Evolutionary conservation across 1,140 invertebrate genomes (phyloP), one percentile per base, ranked within the genome.

Genomic region (Calosoma granatense): DNA sequence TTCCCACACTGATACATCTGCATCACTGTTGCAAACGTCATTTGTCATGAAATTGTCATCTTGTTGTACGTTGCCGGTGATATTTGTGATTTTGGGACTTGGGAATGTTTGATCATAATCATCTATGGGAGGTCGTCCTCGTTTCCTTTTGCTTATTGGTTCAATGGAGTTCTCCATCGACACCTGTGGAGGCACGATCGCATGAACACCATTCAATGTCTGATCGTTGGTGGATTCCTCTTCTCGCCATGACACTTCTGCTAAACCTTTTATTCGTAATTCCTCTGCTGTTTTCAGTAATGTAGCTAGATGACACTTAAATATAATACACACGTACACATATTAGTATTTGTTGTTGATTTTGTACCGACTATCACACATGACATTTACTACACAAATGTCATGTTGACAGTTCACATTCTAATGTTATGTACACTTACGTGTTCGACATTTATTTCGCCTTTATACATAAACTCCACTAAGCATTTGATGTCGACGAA

Each of bases 381-480:
- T 41, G 43, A 41, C 39, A 57, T 23, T n/a, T n/a, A n/a, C n/a
- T n/a, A n/a, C 6, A 36, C 26, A 36, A 36, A 36, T 36, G 41
- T 12, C 4, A 11, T 47, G 41, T 47, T 12, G 17, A 12, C 41
- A 56, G 43, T 51, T 14, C 26, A 36, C 6, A 36, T 36, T 6
- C 6, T 9, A 36, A 36, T 36, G 26, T 36, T 9, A 9, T 9
- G 26, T 36, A 47, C 9, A 84, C 84, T 86, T 76, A 90, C 89
- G 74, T 92, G 90, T 70, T 92, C 89, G 59, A 95, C 90, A 77
- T 92, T 94, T 67, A 95, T 94, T 79, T 95, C 92, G 62, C 92
- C 92, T 70, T 90, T 90, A 73, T 95, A 95, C 91, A 95, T 95
- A 70, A 94, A 95, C 68, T 93, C 88, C 55, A 95, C 87, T 54